Conservation (phyloP, 2,888 invertebrate genomes). For the Vannuccia rotundouncinata region DNA sequence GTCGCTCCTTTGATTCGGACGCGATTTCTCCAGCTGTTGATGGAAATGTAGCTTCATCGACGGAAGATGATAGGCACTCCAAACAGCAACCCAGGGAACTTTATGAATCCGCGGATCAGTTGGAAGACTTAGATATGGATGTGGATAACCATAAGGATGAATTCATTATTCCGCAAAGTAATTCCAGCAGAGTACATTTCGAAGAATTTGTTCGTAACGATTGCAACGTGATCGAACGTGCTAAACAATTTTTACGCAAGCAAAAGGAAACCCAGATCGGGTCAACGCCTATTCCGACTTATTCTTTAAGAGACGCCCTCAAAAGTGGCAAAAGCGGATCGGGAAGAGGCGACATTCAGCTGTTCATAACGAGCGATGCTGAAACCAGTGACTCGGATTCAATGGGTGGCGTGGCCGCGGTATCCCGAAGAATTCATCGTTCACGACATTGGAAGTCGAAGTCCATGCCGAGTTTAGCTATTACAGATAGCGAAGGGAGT, state of each 20-base stretch:
- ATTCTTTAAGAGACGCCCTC: not conserved
- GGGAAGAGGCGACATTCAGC: not conserved
- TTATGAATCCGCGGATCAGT: constrained; percentile 22
- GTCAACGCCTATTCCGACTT: not conserved
- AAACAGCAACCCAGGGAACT: constrained; percentile 12
- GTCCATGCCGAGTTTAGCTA: constrained; percentile 29
- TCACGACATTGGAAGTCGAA: constrained; percentile 2
- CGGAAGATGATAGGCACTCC: not conserved
- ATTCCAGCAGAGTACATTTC: not conserved
- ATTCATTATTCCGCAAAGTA: not conserved
- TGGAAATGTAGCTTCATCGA: not conserved
- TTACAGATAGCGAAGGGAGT: constrained; percentile 27
- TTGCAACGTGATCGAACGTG: constrained; percentile 11
- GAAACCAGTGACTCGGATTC: not conserved
- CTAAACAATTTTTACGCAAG: constrained; percentile 28
- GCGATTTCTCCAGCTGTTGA: not conserved
- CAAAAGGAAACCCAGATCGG: not conserved
- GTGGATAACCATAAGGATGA: not conserved
- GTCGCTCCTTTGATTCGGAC: not conserved
- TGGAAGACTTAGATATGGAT: constrained; percentile 29
- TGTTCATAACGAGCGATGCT: not conserved
- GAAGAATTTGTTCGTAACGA: not conserved
- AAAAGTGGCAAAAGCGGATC: not conserved
- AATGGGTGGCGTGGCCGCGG: not conserved
- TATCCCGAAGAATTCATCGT: not conserved